Base-by-base conservation (phyloP, 2,888 invertebrate genomes). In the Sturmia bella region DNA sequence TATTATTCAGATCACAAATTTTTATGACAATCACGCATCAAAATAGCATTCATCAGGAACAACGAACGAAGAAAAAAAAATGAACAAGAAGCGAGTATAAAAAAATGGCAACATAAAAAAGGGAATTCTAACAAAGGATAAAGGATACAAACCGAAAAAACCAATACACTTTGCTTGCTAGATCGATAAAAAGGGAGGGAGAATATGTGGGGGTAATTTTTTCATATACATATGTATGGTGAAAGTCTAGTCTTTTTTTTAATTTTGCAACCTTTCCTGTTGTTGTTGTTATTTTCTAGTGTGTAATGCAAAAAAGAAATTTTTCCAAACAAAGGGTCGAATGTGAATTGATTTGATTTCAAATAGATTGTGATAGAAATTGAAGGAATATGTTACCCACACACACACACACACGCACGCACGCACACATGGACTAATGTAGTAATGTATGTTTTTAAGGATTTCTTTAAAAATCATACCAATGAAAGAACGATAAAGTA, bases 261-360 rank as follows among this genome's bases (percentile, higher is more conserved):
- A 73, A 48, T 57, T 77, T 76, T 75, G 50, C 59, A 75, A 79
- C 45, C 37, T 43, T 39, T 61, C 41, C 43, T 37, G 63, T 43
- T 66, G 52, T 45, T 52, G 41, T 5, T n/a, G 24, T 63, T 45
- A 19, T 24, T 6, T 48, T 41, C 19, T 56, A n/a, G n/a, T n/a
- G n/a, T n/a, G n/a, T n/a, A n/a, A n/a, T 48, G 37, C 6, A 4
- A 74, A 75, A 68, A 39, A 48, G 50, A 15, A 43, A 54, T 19
- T 61, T 63, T 21, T 17, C 6, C 0, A 39, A 73, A 63, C 70
- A 82, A 84, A 81, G 84, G 84, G 84, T 84, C 84, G 83, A 84
- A 83, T 84, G 84, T 84, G 84, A 84, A 84, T 84, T 83, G 80
- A 81, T 84, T 84, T 79, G 83, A 79, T 80, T 84, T 73, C 70